phyloP scores from a whole-genome alignment of 2,113 vertebrate species.

The Melanerpes aurifrons region DNA sequence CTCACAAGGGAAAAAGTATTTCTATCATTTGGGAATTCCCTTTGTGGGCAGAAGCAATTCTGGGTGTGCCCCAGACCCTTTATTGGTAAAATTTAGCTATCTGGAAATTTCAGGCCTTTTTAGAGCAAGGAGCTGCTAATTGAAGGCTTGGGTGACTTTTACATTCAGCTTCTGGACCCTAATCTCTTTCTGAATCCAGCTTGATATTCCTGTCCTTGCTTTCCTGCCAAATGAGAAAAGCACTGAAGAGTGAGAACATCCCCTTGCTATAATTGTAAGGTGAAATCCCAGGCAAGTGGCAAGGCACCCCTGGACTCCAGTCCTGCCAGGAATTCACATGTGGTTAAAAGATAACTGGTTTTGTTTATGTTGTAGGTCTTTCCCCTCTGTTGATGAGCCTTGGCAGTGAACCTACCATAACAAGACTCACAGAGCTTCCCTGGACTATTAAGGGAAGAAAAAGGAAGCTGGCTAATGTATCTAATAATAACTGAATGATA shows the following conservation, averaged over 20 bases:
- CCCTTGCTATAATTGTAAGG: not conserved
- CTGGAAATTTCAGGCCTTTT: not conserved
- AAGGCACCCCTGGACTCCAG: not conserved
- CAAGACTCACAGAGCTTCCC: slow-evolving; percentile 44
- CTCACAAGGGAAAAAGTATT: not conserved
- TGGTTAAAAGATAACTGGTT: slow-evolving; percentile 22
- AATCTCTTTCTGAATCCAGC: not conserved
- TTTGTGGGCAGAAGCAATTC: not conserved
- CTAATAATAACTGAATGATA: slow-evolving; percentile 46
- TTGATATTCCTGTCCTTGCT: not conserved
- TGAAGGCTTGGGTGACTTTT: not conserved
- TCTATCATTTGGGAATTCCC: not conserved
- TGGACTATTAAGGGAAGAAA: slow-evolving; percentile 19
- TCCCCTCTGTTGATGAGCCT: not conserved
- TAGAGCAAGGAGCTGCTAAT: not conserved
- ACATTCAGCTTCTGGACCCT: not conserved
- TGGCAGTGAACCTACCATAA: slow-evolving; percentile 22
- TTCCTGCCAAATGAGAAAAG: not conserved
- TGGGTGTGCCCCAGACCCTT: not conserved
- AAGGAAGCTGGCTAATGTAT: slow-evolving; percentile 47
- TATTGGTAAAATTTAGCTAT: not conserved
- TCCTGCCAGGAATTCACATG: slow-evolving; percentile 8
- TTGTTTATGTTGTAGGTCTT: not conserved
- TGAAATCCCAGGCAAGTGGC: not conserved
- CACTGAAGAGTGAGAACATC: not conserved